A percentile compares a stretch with the other conserved stretches of the same genome.
Conservation (phyloP, 2,888 invertebrate species). For the Bellardia bayeri region DNA sequence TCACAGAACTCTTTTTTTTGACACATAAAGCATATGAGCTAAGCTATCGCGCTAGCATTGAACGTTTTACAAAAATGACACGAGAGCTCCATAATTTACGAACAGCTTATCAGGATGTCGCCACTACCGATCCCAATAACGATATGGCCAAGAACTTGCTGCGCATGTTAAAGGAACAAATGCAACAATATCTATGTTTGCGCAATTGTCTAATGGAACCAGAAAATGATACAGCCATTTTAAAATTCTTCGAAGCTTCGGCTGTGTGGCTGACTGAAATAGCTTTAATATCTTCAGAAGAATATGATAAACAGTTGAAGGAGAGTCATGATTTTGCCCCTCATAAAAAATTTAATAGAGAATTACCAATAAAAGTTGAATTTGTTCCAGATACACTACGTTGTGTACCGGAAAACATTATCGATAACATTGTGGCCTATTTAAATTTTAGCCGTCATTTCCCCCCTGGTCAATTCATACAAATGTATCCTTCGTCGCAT, state of each 20-base stretch:
- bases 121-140: conserved; percentile 85
- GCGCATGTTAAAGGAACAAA: conserved; percentile 88
- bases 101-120: conserved; percentile 89
- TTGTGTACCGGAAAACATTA: conserved; percentile 94
- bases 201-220: conserved; percentile 92
- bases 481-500: conserved; percentile 86
- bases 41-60: conserved; percentile 88
- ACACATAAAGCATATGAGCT: conserved; percentile 94
- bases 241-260: conserved; percentile 92
- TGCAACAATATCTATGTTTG: conserved; percentile 88
- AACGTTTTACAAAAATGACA: conserved; percentile 88
- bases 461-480: conserved; percentile 88
- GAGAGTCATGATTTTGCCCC: conserved; percentile 87
- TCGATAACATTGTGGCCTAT: conserved; percentile 94
- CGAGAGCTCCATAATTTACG: conserved; percentile 90
- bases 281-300: conserved; percentile 86
- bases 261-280: conserved; percentile 94
- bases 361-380: conserved; percentile 86
- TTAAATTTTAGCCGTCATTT: conserved; percentile 90
- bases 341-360: conserved; percentile 82
- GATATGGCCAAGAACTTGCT: conserved; percentile 88
- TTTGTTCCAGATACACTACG: conserved; percentile 89
- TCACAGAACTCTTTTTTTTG: conserved; percentile 96
- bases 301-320: conserved; percentile 79
- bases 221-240: conserved; percentile 88